phyloP scores from a whole-genome alignment of 2,797 vertebrate genomes.

The Selene dorsalis region DNA sequence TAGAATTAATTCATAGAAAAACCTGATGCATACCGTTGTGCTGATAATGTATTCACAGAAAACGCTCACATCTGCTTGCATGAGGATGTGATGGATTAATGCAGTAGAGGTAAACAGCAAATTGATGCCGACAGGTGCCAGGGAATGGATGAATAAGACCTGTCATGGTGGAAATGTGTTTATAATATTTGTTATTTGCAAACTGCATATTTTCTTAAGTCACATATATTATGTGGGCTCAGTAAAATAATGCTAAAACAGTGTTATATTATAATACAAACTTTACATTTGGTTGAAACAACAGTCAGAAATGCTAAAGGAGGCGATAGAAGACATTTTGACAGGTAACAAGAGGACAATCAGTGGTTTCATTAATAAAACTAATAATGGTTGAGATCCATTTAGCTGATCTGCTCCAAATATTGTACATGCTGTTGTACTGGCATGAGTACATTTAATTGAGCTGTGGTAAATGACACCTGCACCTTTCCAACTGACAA shows the following conservation, averaged over 20 bases:
- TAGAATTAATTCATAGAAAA: too few species aligned
- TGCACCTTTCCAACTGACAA: too few species aligned
- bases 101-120: background rate
- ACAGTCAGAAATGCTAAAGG: background rate
- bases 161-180: background rate
- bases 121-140: background rate
- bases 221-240: background rate
- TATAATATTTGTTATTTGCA: background rate
- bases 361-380: constrained; percentile 3
- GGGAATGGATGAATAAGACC: background rate
- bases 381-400: background rate
- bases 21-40: too few species aligned
- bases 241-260: background rate
- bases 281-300: background rate
- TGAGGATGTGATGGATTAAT: background rate
- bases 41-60: background rate
- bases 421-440: background rate
- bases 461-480: background rate
- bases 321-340: background rate
- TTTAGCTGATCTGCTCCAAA: background rate
- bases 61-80: background rate
- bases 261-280: background rate
- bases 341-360: background rate
- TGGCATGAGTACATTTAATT: background rate
- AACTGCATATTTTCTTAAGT: background rate